These are phyloP conservation scores for Apodemus speciosus DNA, from an alignment of 2,113 vertebrate genomes.

Conservation along the genomic window DNA sequence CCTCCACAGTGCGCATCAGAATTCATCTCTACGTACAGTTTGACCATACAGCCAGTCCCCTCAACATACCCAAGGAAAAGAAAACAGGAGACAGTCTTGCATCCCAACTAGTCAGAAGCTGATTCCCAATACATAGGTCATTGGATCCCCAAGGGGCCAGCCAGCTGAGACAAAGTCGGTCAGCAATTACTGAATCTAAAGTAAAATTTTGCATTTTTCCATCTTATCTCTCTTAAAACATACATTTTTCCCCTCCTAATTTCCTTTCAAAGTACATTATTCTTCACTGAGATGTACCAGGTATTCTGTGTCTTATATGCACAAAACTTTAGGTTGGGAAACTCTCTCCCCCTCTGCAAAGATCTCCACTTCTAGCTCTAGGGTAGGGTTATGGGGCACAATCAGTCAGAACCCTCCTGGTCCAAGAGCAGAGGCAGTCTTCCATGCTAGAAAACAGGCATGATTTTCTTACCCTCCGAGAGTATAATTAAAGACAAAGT, in stretches of 20 bases:
- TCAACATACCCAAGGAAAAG: too few species aligned
- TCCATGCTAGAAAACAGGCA: background rate
- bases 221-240: background rate
- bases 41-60: background rate
- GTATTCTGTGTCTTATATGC: background rate
- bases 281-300: background rate
- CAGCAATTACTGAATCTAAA: background rate
- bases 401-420: background rate
- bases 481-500: background rate
- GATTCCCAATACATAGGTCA: too few species aligned
- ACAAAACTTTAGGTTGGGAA: background rate
- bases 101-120: background rate
- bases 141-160: background rate
- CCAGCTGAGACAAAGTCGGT: background rate
- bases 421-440: background rate
- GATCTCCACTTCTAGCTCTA: background rate
- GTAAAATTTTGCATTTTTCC: background rate
- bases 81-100: background rate
- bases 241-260: background rate
- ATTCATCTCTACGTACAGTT: background rate
- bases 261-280: background rate
- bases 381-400: background rate
- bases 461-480: background rate
- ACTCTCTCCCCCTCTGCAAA: background rate
- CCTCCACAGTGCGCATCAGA: background rate